phyloP scores from a whole-genome alignment of 64 coral and sea anemone genomes.

The Acropora tenuis region DNA sequence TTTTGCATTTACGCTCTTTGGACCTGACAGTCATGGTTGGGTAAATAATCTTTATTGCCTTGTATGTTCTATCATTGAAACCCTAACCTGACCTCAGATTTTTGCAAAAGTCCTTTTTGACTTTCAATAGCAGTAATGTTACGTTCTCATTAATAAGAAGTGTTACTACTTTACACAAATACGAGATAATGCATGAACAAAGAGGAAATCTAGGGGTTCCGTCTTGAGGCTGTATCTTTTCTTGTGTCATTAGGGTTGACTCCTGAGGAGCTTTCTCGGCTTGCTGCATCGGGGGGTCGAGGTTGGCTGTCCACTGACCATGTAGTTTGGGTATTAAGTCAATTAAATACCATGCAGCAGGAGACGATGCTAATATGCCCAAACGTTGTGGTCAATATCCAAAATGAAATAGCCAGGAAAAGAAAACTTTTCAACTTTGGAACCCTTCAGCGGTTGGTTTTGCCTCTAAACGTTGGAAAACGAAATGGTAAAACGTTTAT shows the following conservation, averaged over 20 bases:
- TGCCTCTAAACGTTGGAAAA: conserved; percentile 39
- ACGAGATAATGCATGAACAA: no score
- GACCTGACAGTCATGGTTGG: no score
- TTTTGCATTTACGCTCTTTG: no score
- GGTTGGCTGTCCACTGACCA: conserved; percentile 51
- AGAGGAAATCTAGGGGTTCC: no score
- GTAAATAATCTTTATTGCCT: no score
- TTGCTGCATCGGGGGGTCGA: conserved; percentile 6
- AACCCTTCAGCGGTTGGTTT: conserved; percentile 20
- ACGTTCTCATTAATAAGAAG: no score
- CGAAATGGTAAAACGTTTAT: conserved; percentile 32
- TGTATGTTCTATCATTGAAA: no score
- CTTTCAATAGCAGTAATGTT: no score
- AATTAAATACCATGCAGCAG: conserved; percentile 47
- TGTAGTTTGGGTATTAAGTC: conserved; percentile 12
- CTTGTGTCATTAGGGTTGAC: conserved; percentile 9
- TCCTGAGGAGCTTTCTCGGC: conserved; percentile 21
- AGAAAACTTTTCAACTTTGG: conserved; percentile 45
- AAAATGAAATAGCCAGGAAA: conserved; percentile 38
- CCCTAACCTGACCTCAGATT: no score
- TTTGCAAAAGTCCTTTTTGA: no score
- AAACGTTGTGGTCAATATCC: conserved; percentile 5
- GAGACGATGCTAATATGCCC: conserved; percentile 40
- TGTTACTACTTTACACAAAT: not conserved
- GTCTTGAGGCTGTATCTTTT: no score